Base-by-base conservation (phyloP, 2,888 invertebrate species). In the Zele albiditarsus region DNA sequence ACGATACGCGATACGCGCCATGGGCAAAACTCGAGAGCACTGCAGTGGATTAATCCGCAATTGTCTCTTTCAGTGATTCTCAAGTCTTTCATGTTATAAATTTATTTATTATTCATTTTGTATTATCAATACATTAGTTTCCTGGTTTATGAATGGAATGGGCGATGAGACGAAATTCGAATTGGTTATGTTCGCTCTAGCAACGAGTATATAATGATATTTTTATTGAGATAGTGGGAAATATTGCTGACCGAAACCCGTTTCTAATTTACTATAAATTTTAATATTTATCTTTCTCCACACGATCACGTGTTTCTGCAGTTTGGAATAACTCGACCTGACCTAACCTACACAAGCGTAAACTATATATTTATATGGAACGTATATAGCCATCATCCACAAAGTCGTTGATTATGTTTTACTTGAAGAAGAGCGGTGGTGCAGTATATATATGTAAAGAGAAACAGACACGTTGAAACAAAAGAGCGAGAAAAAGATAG, bases 271-370 rank as follows among this genome's bases (percentile, higher is more conserved):
- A 31, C 31, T 8, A 38, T 60, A 27, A 27, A 60, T 60, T 60
- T 16, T 14, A 25, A 60, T 4, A 60, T 27, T 4, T 60, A 10
- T 27, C 27, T 27, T 27, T 60, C 60, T 60, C 28, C 12, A 10
- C 8, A 14, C 60, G 27, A 16, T 60, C 53, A 6, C 25, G 5
- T 60, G 27, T 86, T 85, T 85, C 82, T 84, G 81, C 84, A 83
- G 85, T 84, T 84, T 84, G 85, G 83, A 46, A 46, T 86, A 86
- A 87, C 87, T 85, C 86, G 87, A 88, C 87, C 88, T 87, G 88
- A 86, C 85, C 88, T 88, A 88, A 88, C 88, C 87, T 84, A 83
- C 80, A 80, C 81, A 80, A 81, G 81, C 84, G 83, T 85, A 83
- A 81, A 82, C 70, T 67, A 28, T 82, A 82, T 83, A 82, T 81